Conservation (phyloP, 1,140 invertebrate genomes). For the Eufriesea mexicana region DNA sequence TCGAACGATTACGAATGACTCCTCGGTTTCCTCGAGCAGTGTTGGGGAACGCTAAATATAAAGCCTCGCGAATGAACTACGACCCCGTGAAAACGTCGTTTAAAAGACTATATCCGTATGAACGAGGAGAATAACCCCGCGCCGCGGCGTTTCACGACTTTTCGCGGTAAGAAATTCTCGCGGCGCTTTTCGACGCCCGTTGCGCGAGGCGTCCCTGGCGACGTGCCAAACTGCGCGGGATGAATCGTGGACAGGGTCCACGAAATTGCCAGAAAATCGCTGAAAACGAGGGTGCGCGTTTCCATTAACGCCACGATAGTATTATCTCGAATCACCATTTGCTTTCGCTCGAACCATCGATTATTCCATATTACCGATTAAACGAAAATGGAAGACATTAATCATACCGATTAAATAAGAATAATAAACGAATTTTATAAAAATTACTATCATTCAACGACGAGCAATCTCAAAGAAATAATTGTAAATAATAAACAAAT, state of each 20-base stretch:
- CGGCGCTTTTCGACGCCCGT: constrained; percentile 39
- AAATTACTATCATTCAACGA: too few species aligned
- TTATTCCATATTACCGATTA: not conserved
- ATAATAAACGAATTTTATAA: too few species aligned
- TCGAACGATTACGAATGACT: not conserved
- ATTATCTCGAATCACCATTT: not conserved
- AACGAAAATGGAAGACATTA: too few species aligned
- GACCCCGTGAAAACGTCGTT: constrained; percentile 52
- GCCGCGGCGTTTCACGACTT: constrained; percentile 62
- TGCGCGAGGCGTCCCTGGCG: constrained; percentile 47
- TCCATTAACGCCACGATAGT: not conserved
- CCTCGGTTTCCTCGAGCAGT: not conserved
- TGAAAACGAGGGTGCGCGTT: constrained; percentile 10
- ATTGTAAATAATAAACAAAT: not conserved
- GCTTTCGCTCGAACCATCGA: not conserved
- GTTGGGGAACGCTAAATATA: constrained; percentile 72
- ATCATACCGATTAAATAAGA: too few species aligned
- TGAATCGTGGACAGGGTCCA: constrained; percentile 49
- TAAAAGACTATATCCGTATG: constrained; percentile 52
- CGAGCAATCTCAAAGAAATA: too few species aligned
- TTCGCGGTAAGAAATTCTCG: constrained; percentile 61
- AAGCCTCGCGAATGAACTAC: constrained; percentile 68
- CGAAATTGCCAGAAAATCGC: constrained; percentile 43
- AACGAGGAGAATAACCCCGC: constrained; percentile 59
- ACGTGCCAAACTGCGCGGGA: constrained; percentile 41